A percentile compares a stretch with the other conserved stretches of the same genome.
phyloP scores from a whole-genome alignment of 2,888 invertebrate species.

The Geotrupes spiniger region DNA sequence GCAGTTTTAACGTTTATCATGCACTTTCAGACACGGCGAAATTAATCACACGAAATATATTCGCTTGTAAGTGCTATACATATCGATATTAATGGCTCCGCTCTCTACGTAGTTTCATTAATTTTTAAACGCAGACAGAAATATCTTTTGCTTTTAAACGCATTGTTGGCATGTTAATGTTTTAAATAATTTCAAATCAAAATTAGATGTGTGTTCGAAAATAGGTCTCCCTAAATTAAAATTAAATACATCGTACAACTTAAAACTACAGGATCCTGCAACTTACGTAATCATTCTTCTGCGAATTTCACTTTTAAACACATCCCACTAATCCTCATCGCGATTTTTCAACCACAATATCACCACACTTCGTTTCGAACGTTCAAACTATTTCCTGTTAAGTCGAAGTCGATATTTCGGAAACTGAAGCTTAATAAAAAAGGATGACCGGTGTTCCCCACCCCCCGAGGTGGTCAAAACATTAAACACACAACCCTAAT shows the following conservation, averaged over 20 bases:
- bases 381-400: background rate
- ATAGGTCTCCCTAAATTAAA: too few relatives aligned
- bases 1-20: constrained; percentile 1
- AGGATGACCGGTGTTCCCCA: constrained; percentile 27
- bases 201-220: too few relatives aligned
- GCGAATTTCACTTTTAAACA: background rate
- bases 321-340: background rate
- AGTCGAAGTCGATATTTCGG: background rate
- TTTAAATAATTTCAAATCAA: too few relatives aligned
- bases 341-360: background rate
- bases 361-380: background rate
- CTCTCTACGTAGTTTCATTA: too few relatives aligned
- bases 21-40: constrained; percentile 3
- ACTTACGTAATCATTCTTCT: background rate
- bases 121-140: too few relatives aligned
- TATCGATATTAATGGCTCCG: too few relatives aligned
- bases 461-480: constrained; percentile 37
- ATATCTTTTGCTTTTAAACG: too few relatives aligned
- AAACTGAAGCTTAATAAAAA: constrained; percentile 3
- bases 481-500: constrained; percentile 45
- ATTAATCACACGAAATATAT: too few relatives aligned
- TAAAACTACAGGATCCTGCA: too few relatives aligned
- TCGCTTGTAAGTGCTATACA: too few relatives aligned
- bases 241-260: too few relatives aligned
- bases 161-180: too few relatives aligned